Percentiles rank a stretch among this genome's conserved stretches.
Conservation (phyloP, 2,888 invertebrate genomes). For the Caenorhabditis macrosperma region DNA sequence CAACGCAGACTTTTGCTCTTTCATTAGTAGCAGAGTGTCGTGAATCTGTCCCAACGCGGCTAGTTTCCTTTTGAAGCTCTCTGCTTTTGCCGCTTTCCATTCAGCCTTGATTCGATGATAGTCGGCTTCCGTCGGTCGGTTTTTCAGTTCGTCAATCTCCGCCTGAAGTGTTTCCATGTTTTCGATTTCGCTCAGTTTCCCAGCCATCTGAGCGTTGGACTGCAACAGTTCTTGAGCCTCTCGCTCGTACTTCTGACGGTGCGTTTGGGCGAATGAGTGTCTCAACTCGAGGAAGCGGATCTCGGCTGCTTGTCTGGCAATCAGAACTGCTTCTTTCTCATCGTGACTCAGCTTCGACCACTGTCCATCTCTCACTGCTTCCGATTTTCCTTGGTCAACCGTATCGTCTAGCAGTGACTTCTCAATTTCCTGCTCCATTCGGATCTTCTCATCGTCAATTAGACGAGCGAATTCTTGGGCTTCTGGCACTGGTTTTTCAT, state of each 20-base stretch:
- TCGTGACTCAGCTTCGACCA: conserved; percentile 7
- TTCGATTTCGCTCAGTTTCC: not conserved
- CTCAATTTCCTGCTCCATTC: not conserved
- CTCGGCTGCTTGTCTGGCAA: conserved; percentile 20
- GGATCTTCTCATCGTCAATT: not conserved
- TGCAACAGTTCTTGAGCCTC: not conserved
- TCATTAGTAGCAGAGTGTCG: no score
- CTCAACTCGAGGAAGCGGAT: conserved; percentile 15
- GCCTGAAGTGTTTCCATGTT: not conserved
- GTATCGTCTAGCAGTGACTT: not conserved
- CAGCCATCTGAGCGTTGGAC: conserved; percentile 5
- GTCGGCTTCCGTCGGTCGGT: not conserved
- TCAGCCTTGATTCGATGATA: not conserved
- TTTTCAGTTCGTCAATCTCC: conserved; percentile 2
- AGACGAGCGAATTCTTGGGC: conserved; percentile 16
- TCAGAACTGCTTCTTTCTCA: conserved; percentile 14
- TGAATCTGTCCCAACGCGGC: not conserved
- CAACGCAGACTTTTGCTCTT: no score
- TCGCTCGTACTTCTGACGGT: not conserved
- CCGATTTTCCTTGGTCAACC: not conserved
- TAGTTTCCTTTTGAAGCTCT: not conserved
- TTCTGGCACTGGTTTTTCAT: conserved; percentile 10
- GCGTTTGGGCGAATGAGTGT: conserved; percentile 1
- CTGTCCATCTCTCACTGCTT: not conserved
- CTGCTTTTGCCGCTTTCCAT: not conserved